Conservation (phyloP, 2,113 vertebrate genomes). For the Maylandia zebra region DNA sequence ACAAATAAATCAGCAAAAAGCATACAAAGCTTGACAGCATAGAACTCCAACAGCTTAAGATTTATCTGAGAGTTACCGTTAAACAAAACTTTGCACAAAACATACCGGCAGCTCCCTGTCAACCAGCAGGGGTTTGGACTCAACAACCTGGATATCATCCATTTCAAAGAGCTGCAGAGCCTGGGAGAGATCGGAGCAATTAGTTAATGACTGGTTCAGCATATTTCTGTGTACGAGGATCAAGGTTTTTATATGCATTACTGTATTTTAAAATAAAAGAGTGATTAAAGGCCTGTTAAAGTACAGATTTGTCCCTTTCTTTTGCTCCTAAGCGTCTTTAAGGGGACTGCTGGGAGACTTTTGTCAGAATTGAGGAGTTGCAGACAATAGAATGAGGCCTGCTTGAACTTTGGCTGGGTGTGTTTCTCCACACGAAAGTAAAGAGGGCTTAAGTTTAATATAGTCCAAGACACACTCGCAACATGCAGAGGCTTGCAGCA, state of each 20-base stretch:
- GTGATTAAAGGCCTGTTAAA: background rate
- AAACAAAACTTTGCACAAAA: background rate
- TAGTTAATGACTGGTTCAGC: background rate
- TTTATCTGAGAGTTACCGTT: background rate
- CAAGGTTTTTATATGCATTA: background rate
- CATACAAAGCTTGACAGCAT: background rate
- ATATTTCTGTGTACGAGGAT: background rate
- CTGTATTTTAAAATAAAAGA: background rate
- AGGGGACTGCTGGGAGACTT: background rate
- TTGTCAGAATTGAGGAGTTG: background rate
- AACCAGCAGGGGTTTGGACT: conserved; percentile 70
- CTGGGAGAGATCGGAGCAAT: conserved; percentile 7
- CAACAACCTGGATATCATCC: conserved; percentile 71
- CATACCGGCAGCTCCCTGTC: conserved; percentile 71
- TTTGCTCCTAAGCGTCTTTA: background rate
- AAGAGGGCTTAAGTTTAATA: background rate
- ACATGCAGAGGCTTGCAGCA: background rate
- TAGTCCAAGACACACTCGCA: background rate
- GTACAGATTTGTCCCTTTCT: background rate
- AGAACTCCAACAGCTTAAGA: background rate
- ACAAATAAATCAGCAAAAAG: background rate
- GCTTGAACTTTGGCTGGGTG: background rate
- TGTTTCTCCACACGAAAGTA: background rate
- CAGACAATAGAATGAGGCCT: background rate
- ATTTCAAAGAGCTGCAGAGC: conserved; percentile 47